Evolutionary conservation across 2,113 vertebrate species (phyloP).

Genomic region (Corydoras maculifer): DNA sequence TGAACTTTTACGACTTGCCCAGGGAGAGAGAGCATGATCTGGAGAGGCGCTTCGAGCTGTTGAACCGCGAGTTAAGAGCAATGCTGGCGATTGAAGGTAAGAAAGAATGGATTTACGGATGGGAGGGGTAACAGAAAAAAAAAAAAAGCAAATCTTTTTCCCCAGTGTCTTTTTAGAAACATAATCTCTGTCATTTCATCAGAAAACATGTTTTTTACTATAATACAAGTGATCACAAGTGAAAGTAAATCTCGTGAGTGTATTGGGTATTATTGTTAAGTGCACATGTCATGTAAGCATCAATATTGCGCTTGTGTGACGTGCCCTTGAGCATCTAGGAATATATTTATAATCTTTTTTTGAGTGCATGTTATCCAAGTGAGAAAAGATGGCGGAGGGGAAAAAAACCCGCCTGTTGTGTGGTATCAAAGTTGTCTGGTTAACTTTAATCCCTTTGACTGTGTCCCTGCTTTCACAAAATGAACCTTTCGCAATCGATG

Average conservation of each 20-base stretch:
- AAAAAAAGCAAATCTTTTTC: neutral
- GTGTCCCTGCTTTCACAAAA: slow-evolving; percentile 80
- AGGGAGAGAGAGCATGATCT: slow-evolving; percentile 99
- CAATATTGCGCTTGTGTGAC: slow-evolving; percentile 27
- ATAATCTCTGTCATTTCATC: no score
- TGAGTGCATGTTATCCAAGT: slow-evolving; percentile 37
- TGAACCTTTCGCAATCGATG: slow-evolving; percentile 98
- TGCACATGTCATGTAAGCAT: slow-evolving; percentile 25
- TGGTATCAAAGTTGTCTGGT: slow-evolving; percentile 83
- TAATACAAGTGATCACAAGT: no score
- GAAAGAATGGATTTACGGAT: slow-evolving; percentile 42
- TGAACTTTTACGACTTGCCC: slow-evolving; percentile 93
- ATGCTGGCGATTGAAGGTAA: slow-evolving; percentile 99
- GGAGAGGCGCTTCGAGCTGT: slow-evolving; percentile 94
- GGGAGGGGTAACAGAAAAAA: neutral
- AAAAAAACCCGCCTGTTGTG: slow-evolving; percentile 59
- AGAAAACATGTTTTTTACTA: neutral
- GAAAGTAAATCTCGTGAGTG: neutral
- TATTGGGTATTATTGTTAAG: slow-evolving; percentile 1
- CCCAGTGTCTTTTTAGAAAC: no score
- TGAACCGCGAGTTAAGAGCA: slow-evolving; percentile 93
- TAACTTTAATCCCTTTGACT: slow-evolving; percentile 89
- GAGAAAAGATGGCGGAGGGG: slow-evolving; percentile 17
- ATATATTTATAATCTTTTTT: slow-evolving; percentile 28
- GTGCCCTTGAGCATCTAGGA: neutral